Evolutionary conservation across 2,888 invertebrate species (phyloP), one percentile per base, ranked within the genome.

Genomic region (Phrixothrix hirtus): DNA sequence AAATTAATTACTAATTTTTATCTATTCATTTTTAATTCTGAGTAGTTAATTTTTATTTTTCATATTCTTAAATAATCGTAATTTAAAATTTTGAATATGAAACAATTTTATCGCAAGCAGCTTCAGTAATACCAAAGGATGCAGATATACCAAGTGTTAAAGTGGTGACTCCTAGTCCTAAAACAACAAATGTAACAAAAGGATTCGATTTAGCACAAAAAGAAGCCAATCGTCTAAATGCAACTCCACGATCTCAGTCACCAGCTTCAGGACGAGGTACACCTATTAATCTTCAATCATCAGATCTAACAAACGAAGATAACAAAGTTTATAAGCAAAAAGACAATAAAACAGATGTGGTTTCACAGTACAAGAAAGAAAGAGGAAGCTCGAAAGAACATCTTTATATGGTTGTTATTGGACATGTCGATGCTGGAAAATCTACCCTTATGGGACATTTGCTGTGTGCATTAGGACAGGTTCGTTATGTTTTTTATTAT

Each of bases 391-490:
- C 83, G 10, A 96, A 96, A 69, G 89, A 89, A 26, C 87, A 92
- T 68, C 80, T 97, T 51, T 93, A 96, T 71, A 85, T 97, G 78
- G 92, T 95, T 55, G 92, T 93, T 6, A 88, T 92, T 72, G 99
- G 92, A 6, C 99, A 99, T 79, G 99, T 99, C 1, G 99, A 96
- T 79, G 95, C 95, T 25, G 96, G 96, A 0, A 96, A 96, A 75
- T 93, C 93, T 60, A 97, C 96, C 5, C 77, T 99, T n/a, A 94
- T 99, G 89, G 99, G 99, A 0, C 90, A 95, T 67, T 75, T 99
- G 29, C 79, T 99, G 0, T 95, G 87, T 72, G 87, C 89, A 53
- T 77, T 94, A 21, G 92, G 94, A 12, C 89, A 90, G 75, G 92
- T 75, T 49, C 57, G 61, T 60, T 31, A 6, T 36, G 9, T 15